phyloP scores from a whole-genome alignment of 2,113 vertebrate species.

The Probosciger aterrimus region DNA sequence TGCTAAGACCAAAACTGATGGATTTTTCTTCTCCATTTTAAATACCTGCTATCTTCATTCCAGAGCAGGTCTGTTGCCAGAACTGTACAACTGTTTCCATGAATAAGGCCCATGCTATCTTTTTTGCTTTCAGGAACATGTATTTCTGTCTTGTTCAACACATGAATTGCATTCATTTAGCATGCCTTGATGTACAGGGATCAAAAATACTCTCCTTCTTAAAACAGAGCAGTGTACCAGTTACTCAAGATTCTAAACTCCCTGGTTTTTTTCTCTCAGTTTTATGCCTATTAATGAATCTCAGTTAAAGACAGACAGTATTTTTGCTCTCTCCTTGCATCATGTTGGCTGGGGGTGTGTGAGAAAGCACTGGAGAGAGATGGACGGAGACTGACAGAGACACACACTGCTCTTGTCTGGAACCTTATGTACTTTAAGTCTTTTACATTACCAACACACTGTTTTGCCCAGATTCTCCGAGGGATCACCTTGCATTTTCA shows the following conservation, averaged over 20 bases:
- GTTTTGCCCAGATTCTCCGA: background rate
- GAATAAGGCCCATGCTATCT: background rate
- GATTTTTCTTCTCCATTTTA: background rate
- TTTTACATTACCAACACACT: background rate
- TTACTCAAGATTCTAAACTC: background rate
- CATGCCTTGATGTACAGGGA: background rate
- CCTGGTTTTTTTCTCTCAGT: background rate
- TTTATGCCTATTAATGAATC: accelerated
- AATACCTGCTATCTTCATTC: background rate
- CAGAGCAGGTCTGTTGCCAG: background rate
- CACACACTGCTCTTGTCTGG: background rate
- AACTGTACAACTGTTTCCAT: background rate
- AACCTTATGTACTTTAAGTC: accelerated
- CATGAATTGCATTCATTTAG: background rate
- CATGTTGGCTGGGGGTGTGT: accelerated
- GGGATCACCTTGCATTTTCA: background rate
- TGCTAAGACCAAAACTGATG: accelerated
- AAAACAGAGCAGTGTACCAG: background rate
- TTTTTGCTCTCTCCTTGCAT: background rate
- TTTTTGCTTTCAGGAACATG: background rate
- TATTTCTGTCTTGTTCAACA: no score
- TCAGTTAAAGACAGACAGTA: background rate
- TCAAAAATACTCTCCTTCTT: background rate
- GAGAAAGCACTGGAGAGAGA: background rate
- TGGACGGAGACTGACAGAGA: background rate